Conservation (phyloP, 2,797 vertebrate species). For the Poecile montanus region DNA sequence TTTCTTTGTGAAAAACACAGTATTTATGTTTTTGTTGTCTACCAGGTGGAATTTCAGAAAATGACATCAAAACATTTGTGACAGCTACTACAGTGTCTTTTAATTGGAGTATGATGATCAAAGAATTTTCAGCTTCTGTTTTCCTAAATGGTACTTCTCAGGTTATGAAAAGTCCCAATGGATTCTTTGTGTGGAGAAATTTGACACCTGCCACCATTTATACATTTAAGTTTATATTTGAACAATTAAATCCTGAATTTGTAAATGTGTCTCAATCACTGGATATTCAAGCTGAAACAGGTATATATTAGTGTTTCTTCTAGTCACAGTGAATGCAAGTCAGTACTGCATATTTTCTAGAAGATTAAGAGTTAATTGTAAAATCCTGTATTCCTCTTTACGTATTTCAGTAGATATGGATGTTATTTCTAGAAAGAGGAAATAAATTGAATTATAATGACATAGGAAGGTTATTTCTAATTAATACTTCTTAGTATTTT, state of each 20-base stretch:
- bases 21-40: background rate
- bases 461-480: background rate
- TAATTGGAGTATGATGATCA: slow-evolving; percentile 62
- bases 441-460: background rate
- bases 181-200: slow-evolving; percentile 72
- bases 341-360: background rate
- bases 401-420: background rate
- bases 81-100: slow-evolving; percentile 78
- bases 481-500: background rate
- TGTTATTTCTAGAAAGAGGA: background rate
- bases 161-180: slow-evolving; percentile 31
- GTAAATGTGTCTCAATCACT: slow-evolving; percentile 81
- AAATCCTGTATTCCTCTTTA: background rate
- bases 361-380: background rate
- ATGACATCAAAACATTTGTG: slow-evolving; percentile 61
- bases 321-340: background rate
- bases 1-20: background rate
- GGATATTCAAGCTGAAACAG: slow-evolving; percentile 82
- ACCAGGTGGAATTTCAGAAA: slow-evolving; percentile 67
- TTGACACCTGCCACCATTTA: slow-evolving; percentile 79
- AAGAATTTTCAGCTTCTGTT: slow-evolving; percentile 68
- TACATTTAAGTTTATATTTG: slow-evolving; percentile 76
- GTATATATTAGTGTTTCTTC: slow-evolving; percentile 66
- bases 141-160: slow-evolving; percentile 66
- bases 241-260: slow-evolving; percentile 65